Evolutionary conservation across 2,113 vertebrate genomes (phyloP).

Genomic region (Psittacula cyanocephala): DNA sequence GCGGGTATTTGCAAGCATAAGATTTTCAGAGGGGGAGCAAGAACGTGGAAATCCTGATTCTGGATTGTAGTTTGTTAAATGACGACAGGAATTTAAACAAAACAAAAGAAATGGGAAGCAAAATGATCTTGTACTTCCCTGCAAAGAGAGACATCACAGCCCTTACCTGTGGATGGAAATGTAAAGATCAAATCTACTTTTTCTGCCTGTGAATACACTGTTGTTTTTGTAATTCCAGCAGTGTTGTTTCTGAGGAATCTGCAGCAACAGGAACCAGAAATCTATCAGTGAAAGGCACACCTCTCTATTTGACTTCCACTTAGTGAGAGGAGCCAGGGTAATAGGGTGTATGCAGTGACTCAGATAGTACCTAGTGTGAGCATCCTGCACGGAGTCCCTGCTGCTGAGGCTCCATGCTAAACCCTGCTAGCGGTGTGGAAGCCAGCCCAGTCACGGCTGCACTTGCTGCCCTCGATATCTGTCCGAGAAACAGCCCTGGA

Average conservation of each 20-base stretch:
- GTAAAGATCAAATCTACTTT: neutral
- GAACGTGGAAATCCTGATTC: neutral
- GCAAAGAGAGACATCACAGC: neutral
- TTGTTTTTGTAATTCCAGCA: neutral
- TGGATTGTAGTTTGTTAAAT: neutral
- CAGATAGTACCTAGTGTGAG: neutral
- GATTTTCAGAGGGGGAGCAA: neutral
- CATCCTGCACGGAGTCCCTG: neutral
- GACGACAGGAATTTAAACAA: neutral
- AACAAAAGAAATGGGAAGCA: neutral
- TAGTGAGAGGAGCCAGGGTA: neutral
- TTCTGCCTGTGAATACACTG: neutral
- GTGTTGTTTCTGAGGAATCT: neutral
- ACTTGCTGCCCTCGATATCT: neutral
- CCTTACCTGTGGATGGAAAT: neutral
- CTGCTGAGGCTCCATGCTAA: neutral
- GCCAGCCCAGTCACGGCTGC: fast-evolving
- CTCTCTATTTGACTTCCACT: neutral
- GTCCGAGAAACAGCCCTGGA: neutral
- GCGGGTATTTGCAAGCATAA: neutral
- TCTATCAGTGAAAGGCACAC: neutral
- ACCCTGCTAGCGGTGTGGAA: neutral
- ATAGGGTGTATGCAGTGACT: neutral
- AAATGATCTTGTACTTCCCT: neutral
- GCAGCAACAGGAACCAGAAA: neutral